Evolutionary conservation across 2,888 invertebrate genomes (phyloP).

Genomic region (Rugalucina vietnamica): DNA sequence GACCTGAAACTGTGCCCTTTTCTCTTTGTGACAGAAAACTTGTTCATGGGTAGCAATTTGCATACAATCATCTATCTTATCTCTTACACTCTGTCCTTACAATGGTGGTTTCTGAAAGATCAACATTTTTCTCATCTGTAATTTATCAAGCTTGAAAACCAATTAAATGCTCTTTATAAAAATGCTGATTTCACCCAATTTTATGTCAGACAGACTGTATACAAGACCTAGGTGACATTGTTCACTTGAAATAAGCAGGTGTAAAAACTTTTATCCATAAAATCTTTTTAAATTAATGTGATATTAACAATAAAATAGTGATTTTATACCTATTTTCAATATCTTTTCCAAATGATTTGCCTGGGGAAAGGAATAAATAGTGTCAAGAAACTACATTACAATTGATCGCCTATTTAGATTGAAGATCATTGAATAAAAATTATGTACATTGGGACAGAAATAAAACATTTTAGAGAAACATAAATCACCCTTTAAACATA

Average conservation of each 20-base stretch:
- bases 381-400: neutral
- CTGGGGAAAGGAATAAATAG: neutral
- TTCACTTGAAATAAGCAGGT: neutral
- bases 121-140: neutral
- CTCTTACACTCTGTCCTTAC: neutral
- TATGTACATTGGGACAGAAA: neutral
- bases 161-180: neutral
- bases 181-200: neutral
- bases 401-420: neutral
- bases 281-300: neutral
- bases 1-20: no score
- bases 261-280: neutral
- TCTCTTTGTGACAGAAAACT: no score
- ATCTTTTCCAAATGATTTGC: neutral
- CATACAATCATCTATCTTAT: neutral
- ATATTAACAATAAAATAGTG: neutral
- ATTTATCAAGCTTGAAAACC: neutral
- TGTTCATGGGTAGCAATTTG: neutral
- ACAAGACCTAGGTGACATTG: neutral
- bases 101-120: neutral
- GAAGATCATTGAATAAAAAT: neutral
- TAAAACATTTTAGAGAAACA: neutral
- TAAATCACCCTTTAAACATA: neutral
- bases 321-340: conserved; percentile 1
- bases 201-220: neutral